Percentiles rank a stretch among this genome's conserved stretches.
phyloP scores from a whole-genome alignment of 2,888 invertebrate species.

The Sphaerophoria taeniata region DNA sequence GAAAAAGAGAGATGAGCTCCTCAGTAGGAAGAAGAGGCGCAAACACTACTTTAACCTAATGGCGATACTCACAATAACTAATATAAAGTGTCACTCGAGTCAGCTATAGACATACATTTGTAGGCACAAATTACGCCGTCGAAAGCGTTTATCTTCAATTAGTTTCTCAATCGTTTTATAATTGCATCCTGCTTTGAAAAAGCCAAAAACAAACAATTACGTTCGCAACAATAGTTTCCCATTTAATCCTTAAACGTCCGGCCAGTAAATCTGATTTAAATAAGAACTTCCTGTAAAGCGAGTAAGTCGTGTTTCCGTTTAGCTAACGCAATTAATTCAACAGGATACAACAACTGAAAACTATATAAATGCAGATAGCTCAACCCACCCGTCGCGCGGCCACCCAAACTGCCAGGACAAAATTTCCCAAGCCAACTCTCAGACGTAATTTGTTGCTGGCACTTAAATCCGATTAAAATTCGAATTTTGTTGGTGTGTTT shows the following conservation, averaged over 20 bases:
- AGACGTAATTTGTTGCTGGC: too few relatives aligned
- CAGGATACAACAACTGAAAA: slow-evolving; percentile 7
- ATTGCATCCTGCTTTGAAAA: neutral
- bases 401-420: too few relatives aligned
- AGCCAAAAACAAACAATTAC: neutral
- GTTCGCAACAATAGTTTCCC: neutral
- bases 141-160: too few relatives aligned
- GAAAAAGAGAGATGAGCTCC: too few relatives aligned
- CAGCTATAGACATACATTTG: too few relatives aligned
- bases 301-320: slow-evolving; percentile 26
- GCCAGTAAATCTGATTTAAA: slow-evolving; percentile 30
- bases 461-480: slow-evolving; percentile 51
- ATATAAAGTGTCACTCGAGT: too few relatives aligned
- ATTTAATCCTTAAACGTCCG: slow-evolving; percentile 2
- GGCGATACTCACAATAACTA: too few relatives aligned
- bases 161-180: neutral
- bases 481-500: neutral
- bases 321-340: slow-evolving; percentile 15
- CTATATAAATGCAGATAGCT: neutral
- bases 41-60: too few relatives aligned
- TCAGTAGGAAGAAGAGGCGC: too few relatives aligned
- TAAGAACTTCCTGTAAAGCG: slow-evolving; percentile 19
- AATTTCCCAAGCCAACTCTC: too few relatives aligned
- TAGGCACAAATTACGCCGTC: too few relatives aligned
- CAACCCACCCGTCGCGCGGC: neutral